These are phyloP conservation scores for Craniophora ligustri DNA, from an alignment of 2,888 invertebrate species.

Conservation along the genomic window DNA sequence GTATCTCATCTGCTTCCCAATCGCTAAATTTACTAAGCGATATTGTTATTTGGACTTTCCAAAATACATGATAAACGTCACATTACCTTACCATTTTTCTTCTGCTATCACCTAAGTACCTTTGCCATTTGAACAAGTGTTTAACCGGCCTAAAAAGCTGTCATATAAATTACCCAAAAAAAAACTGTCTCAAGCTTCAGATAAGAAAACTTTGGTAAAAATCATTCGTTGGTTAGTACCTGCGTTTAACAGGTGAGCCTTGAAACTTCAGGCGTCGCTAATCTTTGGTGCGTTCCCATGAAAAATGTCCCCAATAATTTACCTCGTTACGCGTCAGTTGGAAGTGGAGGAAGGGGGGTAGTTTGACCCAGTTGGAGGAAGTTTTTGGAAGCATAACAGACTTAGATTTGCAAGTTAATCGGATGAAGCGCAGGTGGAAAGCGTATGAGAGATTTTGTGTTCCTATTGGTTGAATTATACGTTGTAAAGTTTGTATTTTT, in stretches of 20 bases:
- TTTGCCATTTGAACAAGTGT: no score
- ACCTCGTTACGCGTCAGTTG: constrained; percentile 51
- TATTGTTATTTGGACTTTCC: no score
- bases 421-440: constrained; percentile 13
- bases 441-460: not conserved
- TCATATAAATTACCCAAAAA: not conserved
- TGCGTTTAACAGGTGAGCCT: constrained; percentile 45
- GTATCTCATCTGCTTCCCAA: no score
- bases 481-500: no score
- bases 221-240: constrained; percentile 34
- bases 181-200: constrained; percentile 9
- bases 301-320: constrained; percentile 68
- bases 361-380: constrained; percentile 62
- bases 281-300: constrained; percentile 56
- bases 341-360: constrained; percentile 38
- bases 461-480: not conserved
- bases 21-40: no score
- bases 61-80: no score
- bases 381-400: constrained; percentile 7
- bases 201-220: constrained; percentile 9
- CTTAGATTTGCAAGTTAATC: constrained; percentile 46
- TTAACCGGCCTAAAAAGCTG: no score
- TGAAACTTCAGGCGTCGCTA: constrained; percentile 47
- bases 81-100: no score
- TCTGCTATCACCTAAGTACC: no score